Base-by-base conservation (phyloP, 2,888 invertebrate genomes). In the Pheosia gnoma region DNA sequence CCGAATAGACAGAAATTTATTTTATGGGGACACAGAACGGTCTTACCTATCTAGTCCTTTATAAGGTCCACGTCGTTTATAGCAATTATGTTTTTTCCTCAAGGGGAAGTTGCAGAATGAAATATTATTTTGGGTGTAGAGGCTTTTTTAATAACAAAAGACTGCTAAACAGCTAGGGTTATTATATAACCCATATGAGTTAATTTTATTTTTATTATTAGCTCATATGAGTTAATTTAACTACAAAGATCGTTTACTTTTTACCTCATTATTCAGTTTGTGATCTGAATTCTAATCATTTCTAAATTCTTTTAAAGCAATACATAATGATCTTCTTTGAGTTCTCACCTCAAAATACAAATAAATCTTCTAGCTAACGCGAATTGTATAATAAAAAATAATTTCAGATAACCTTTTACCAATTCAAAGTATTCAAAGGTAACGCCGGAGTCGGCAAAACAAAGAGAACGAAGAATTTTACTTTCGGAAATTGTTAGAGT, bases 1-100 rank as follows among this genome's bases (percentile, higher is more conserved):
- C 61, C 61, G 58, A 67, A 65, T 68, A 69, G 75, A 71, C 70
- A 57, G 65, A 72, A 76, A 80, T 79, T 75, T 80, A 78, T 79
- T 72, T 74, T 66, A 68, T 68, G 10, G 62, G 65, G 66, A 62
- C 68, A 57, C 63, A 67, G 71, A 74, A 72, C 55, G 67, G 61
- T 65, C 64, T 57, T 62, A 60, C 63, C 63, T 69, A 72, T 75
- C 61, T 72, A 67, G 62, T 67, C 58, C 66, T 64, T 69, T 62
- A 62, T 60, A 62, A 63, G 54, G 61, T 59, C 65, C 58, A 63
- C 59, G 70, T 70, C 67, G 57, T 75, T 76, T 71, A 66, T 68
- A 70, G 61, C 66, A 68, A 72, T 70, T 72, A 67, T 61, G 58
- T 57, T 59, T 71, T 59, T 63, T 61, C 13, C 52, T 59, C 58